Evolutionary conservation across 2,797 vertebrate species (phyloP), one percentile per base, ranked within the genome.

Genomic region (Tangara arthus): DNA sequence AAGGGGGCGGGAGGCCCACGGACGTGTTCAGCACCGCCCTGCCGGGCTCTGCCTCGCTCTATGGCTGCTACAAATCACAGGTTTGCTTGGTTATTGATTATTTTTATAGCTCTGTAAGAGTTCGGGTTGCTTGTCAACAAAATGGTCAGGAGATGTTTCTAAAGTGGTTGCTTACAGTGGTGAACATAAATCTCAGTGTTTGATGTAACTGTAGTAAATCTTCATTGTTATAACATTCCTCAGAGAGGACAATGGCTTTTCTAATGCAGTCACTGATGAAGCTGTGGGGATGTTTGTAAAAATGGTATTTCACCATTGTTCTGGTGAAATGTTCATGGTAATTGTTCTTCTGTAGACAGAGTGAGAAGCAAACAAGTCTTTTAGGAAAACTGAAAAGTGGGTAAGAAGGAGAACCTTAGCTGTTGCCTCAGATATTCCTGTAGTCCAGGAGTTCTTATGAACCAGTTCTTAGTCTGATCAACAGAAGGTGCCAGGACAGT

Each of bases 31-130:
- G 94, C 86, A 81, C 75, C 35, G 24, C 92, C 63, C 34, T 97
- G 94, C 95, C 92, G 23, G 97, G 97, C 91, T 90, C 97, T 56
- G 61, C 89, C 76, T 95, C 96, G 1, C 96, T 97, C 64, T 97
- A 97, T 50, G 96, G 97, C 52, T 95, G 92, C 96, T 98, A 97
- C 97, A 98, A 95, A 96, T 83, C 96, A 70, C 98, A 98, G 97
- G 98, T 98, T 82, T 60, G 0, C 21, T 85, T 47, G 61, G 18
- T 55, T 87, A 8, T 42, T 44, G 35, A 16, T 17, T 4, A 2
- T 1, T 41, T 56, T 52, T 49, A 6, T 49, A 18, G 32, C 69
- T 95, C 10, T 73, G 5, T 16, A 39, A 56, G 28, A 32, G 23
- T 61, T 68, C 4, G 6, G 8, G 44, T 71, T 77, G n/a, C 57